A percentile compares a stretch with the other conserved stretches of the same genome.
These are phyloP conservation scores for Chloropsis hardwickii DNA, from an alignment of 2,113 vertebrate species.

Conservation along the genomic window DNA sequence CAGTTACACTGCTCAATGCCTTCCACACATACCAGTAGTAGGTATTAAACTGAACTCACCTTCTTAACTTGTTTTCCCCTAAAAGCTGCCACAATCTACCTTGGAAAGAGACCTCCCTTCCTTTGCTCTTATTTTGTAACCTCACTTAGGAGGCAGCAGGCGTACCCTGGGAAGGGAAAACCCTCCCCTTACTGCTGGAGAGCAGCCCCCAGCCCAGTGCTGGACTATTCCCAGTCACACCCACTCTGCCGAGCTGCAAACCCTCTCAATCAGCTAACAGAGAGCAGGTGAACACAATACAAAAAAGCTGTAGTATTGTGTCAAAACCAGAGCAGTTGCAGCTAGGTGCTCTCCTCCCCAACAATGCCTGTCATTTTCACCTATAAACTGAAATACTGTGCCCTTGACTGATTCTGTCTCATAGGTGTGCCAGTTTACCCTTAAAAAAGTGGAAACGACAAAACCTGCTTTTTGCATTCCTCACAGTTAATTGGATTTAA, in stretches of 20 bases:
- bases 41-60: background rate
- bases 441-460: background rate
- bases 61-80: background rate
- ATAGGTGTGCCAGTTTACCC: background rate
- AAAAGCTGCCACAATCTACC: background rate
- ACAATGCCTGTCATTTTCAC: background rate
- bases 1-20: background rate
- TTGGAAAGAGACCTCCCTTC: background rate
- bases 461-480: slow-evolving; percentile 9
- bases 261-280: background rate
- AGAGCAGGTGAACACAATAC: background rate
- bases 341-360: background rate
- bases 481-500: slow-evolving; percentile 32
- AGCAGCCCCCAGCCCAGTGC: background rate
- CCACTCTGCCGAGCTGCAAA: background rate
- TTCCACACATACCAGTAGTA: background rate
- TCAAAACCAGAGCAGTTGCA: background rate
- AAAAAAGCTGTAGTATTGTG: background rate
- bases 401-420: background rate
- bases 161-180: background rate
- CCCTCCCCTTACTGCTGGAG: background rate
- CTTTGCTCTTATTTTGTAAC: background rate
- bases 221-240: background rate
- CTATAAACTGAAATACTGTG: background rate
- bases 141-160: background rate